A percentile compares a stretch with the other conserved stretches of the same genome.
Conservation (phyloP, 2,888 invertebrate species). For the Eilema depressum region DNA sequence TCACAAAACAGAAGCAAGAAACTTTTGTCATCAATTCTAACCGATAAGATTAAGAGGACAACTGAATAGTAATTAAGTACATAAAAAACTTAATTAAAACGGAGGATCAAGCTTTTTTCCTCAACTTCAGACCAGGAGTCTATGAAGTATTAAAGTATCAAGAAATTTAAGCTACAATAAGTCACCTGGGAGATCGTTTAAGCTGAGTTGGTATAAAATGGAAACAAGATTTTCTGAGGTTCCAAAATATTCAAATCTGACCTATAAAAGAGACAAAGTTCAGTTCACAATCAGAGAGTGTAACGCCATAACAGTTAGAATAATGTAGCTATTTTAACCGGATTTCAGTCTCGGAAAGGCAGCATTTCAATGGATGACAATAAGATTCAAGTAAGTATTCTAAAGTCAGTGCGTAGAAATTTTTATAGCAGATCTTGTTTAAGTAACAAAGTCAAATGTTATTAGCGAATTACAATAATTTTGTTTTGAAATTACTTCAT, state of each 20-base stretch:
- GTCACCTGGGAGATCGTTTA: conserved; percentile 16
- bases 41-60: conserved; percentile 42
- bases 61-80: conserved; percentile 47
- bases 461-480: too few species aligned
- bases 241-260: conserved; percentile 34
- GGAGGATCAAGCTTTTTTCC: conserved; percentile 31
- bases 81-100: conserved; percentile 50
- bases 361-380: conserved; percentile 20
- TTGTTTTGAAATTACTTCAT: too few species aligned
- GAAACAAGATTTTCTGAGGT: conserved; percentile 46
- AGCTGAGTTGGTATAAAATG: conserved; percentile 44
- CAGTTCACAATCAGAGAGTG: conserved; percentile 24
- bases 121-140: conserved; percentile 29
- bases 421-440: not conserved
- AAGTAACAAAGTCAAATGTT: not conserved
- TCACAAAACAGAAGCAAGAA: conserved; percentile 37
- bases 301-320: conserved; percentile 25
- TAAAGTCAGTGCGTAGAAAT: not conserved
- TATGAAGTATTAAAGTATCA: conserved; percentile 36
- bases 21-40: conserved; percentile 44
- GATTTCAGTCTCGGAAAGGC: conserved; percentile 7
- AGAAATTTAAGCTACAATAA: conserved; percentile 22
- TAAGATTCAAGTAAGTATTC: conserved; percentile 16
- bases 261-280: conserved; percentile 20
- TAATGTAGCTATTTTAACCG: conserved; percentile 18